A percentile compares a stretch with the other conserved stretches of the same genome.
Conservation (phyloP, 2,888 invertebrate genomes). For the Vandiemenella viatica region DNA sequence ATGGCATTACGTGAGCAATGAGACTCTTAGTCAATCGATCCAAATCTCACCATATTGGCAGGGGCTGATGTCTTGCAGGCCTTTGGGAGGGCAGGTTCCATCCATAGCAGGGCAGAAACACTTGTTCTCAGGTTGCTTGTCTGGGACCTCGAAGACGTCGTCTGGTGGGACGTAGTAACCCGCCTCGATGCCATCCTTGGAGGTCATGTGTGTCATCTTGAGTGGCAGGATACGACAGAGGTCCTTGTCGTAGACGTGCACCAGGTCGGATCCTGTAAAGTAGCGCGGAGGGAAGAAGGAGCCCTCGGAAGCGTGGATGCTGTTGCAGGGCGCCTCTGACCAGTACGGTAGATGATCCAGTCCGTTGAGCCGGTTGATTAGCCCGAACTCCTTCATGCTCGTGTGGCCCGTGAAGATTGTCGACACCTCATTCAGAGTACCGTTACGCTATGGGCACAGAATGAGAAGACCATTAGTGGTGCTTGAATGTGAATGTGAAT, state of each 20-base stretch:
- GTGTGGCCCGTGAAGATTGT: conserved; percentile 62
- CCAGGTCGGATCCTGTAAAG: conserved; percentile 48
- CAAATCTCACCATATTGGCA: conserved; percentile 66
- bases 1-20: too few species aligned
- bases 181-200: conserved; percentile 51
- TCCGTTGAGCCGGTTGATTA: conserved; percentile 61
- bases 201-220: conserved; percentile 53
- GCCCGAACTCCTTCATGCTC: conserved; percentile 63
- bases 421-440: conserved; percentile 62
- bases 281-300: conserved; percentile 73
- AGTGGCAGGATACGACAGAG: conserved; percentile 66
- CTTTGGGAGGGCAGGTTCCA: conserved; percentile 50
- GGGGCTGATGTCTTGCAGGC: conserved; percentile 72
- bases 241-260: conserved; percentile 74
- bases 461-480: background rate
- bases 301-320: conserved; percentile 51
- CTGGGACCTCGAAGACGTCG: conserved; percentile 40
- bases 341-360: conserved; percentile 60
- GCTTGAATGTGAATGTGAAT: too few species aligned
- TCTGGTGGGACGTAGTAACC: conserved; percentile 59
- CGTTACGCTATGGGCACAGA: conserved; percentile 48
- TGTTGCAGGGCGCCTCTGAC: conserved; percentile 55
- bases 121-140: conserved; percentile 50
- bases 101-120: conserved; percentile 59
- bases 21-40: too few species aligned